Base-by-base conservation (phyloP, 2,888 invertebrate genomes). In the Sarcophaga rosellei region DNA sequence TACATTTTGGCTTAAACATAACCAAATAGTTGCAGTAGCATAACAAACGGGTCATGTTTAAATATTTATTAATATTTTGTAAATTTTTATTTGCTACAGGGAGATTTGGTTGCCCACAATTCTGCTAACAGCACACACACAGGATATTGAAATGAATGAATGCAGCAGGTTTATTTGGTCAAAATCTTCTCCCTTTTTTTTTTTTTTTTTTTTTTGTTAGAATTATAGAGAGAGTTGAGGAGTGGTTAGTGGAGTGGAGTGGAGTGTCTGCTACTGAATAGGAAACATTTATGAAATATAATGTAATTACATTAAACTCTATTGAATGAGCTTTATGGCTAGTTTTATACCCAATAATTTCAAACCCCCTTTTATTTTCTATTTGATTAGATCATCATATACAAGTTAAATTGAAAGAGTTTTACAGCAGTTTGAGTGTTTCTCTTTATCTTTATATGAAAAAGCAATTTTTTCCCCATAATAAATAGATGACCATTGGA, bases 41-140 rank as follows among this genome's bases (percentile, higher is more conserved):
- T 59, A 59, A 57, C 53, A 66, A 35, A 35, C 35, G 35, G 35
- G 35, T 45, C 25, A 74, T 81, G 78, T 78, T 86, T 78, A 74
- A 81, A 81, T 84, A 86, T 86, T 86, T 86, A 86, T 86, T 86
- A 84, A 84, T 86, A 84, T 81, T 35, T 83, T 83, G 69, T 69
- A 86, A 79, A 82, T 86, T 82, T 35, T 63, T 79, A 84, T 84
- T 84, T 84, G 74, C 81, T 81, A 21, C 61, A 25, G 69, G 74
- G 77, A 63, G 35, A 65, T 79, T 5, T 44, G 78, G 23, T 74
- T 73, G 35, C 35, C 8, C 35, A 35, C 35, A 35, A 35, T 35
- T 35, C 35, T 35, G 2, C 10, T 35, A 35, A 35, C 35, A 35
- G 35, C 2, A 2, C 35, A 35, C 35, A 35, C 5, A 35, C 35